phyloP scores from a whole-genome alignment of 2,888 invertebrate genomes.

The Mystacides longicornis region DNA sequence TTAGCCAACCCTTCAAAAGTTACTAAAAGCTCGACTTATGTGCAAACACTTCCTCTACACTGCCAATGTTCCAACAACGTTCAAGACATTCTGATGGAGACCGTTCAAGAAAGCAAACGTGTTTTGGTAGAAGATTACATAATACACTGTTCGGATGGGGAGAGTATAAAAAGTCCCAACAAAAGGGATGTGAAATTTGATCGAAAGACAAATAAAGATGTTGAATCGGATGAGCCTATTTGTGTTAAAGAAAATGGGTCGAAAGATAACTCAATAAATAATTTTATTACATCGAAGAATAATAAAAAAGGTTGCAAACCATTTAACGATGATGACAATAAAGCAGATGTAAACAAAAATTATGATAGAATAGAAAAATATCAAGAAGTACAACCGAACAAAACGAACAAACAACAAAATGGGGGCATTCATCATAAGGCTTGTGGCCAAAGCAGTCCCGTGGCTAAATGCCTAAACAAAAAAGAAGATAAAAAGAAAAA shows the following conservation, averaged over 20 bases:
- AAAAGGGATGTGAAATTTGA: constrained; percentile 16
- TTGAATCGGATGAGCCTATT: constrained; percentile 8
- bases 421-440: not conserved
- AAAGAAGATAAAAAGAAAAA: constrained; percentile 8
- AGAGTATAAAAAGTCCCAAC: constrained; percentile 1
- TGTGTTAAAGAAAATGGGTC: constrained; percentile 6
- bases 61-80: constrained; percentile 12
- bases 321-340: not conserved
- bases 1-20: constrained; percentile 26
- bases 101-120: constrained; percentile 7
- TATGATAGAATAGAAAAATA: constrained; percentile 6
- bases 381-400: not conserved
- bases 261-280: constrained; percentile 1
- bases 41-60: constrained; percentile 15
- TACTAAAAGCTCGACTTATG: constrained; percentile 17
- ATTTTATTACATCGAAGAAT: constrained; percentile 6
- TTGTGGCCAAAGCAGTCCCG: not conserved
- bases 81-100: constrained; percentile 7
- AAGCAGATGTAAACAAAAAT: not conserved
- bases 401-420: constrained; percentile 3
- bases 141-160: not conserved
- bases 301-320: not conserved
- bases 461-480: not conserved
- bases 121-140: constrained; percentile 2
- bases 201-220: constrained; percentile 6